phyloP scores from a whole-genome alignment of 2,888 invertebrate species.

The Ophraella communa region DNA sequence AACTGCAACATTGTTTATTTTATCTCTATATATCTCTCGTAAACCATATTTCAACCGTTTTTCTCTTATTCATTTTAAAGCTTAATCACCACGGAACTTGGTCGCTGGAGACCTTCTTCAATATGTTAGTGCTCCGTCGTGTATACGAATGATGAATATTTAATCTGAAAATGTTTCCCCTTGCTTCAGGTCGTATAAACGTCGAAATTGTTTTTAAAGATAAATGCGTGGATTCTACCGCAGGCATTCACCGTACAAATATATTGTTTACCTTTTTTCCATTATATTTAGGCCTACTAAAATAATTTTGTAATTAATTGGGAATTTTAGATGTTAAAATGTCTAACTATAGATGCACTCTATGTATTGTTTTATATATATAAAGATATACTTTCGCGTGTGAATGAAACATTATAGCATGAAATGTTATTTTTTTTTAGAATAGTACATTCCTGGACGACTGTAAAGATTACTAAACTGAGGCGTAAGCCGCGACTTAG shows the following conservation, averaged over 20 bases:
- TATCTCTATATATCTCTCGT: not conserved
- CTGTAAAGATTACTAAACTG: too few species aligned
- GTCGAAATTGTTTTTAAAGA: slow-evolving; percentile 7
- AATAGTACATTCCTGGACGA: too few species aligned
- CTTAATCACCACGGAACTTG: slow-evolving; percentile 10
- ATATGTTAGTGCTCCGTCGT: slow-evolving; percentile 7
- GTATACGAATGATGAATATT: slow-evolving; percentile 7
- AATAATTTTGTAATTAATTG: not conserved
- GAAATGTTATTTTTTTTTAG: too few species aligned
- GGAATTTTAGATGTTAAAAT: not conserved
- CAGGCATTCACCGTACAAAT: not conserved
- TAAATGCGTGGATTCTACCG: slow-evolving; percentile 8
- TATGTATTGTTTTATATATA: too few species aligned
- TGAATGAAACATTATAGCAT: too few species aligned
- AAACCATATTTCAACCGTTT: not conserved
- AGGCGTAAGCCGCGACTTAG: too few species aligned
- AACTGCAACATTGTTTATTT: not conserved
- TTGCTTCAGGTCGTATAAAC: not conserved
- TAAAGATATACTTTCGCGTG: too few species aligned
- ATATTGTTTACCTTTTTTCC: not conserved
- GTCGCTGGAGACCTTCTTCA: not conserved
- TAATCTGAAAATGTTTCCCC: slow-evolving; percentile 5
- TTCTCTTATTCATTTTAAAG: not conserved
- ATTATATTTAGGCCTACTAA: not conserved
- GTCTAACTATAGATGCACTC: too few species aligned